Evolutionary conservation across 2,113 vertebrate genomes (phyloP).

Genomic region (Zonotrichia leucophrys): DNA sequence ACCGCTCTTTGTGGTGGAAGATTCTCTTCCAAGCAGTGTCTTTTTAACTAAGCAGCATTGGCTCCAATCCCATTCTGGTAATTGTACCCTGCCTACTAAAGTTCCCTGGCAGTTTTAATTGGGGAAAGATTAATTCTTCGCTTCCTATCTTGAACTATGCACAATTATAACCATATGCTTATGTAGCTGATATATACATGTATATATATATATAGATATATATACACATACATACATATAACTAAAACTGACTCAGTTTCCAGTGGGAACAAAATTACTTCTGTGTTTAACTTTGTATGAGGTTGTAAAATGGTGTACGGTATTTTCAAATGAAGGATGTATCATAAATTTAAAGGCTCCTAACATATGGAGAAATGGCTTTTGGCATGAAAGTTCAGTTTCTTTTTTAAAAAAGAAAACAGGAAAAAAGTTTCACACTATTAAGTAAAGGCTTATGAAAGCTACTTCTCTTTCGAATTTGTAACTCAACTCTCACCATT

Average conservation of each 20-base stretch:
- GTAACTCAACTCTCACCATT: neutral
- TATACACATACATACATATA: neutral
- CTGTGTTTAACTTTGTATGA: slow-evolving; percentile 15
- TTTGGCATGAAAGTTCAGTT: neutral
- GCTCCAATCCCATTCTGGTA: neutral
- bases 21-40: neutral
- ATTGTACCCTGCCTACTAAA: neutral
- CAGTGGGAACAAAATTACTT: slow-evolving; percentile 26
- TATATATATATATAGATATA: neutral
- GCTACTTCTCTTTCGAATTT: neutral
- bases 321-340: slow-evolving; percentile 5
- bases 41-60: neutral
- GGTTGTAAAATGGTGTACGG: neutral
- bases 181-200: neutral
- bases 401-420: neutral
- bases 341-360: slow-evolving; percentile 25
- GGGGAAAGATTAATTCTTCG: slow-evolving; percentile 1
- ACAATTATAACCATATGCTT: slow-evolving; percentile 34
- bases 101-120: slow-evolving; percentile 5
- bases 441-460: slow-evolving; percentile 13
- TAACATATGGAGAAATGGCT: slow-evolving; percentile 3
- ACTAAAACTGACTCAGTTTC: slow-evolving; percentile 1
- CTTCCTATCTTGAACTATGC: slow-evolving; percentile 16
- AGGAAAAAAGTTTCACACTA: neutral
- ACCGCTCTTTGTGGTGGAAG: neutral